These are phyloP conservation scores for Mesocentrotus franciscanus DNA, from an alignment of 53 echinoderm and acorn worm species.

Conservation along the genomic window DNA sequence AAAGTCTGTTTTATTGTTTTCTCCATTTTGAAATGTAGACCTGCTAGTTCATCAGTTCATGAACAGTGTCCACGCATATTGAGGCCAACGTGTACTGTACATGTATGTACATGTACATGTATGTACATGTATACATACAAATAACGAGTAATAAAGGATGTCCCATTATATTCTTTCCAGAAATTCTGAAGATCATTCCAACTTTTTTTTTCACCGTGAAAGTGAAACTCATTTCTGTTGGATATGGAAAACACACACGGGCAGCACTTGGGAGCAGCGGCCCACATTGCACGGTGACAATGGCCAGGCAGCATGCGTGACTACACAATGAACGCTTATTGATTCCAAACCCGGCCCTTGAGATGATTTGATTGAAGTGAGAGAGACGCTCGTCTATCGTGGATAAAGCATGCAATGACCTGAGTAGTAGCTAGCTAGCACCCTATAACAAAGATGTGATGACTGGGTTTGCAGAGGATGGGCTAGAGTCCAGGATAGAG, in stretches of 20 bases:
- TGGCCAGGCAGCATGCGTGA: constrained; percentile 48
- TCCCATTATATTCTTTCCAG: neutral
- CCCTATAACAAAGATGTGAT: no score
- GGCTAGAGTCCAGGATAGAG: no score
- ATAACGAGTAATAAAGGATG: no score
- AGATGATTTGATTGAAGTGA: constrained; percentile 47
- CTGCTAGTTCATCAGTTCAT: no score
- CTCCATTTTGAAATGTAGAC: no score
- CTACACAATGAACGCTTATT: constrained; percentile 60
- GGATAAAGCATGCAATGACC: constrained; percentile 26
- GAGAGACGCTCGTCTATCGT: constrained; percentile 7
- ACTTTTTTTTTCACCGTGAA: neutral
- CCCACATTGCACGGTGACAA: constrained; percentile 2
- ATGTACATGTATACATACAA: no score
- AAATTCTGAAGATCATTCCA: neutral
- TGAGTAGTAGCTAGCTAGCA: no score
- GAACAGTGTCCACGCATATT: no score
- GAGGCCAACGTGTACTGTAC: no score
- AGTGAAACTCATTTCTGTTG: neutral
- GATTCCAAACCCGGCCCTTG: constrained; percentile 40
- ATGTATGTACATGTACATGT: neutral
- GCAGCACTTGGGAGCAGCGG: neutral
- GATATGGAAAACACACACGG: neutral
- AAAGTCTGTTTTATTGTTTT: no score
- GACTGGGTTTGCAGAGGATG: no score